Evolutionary conservation across 2,888 invertebrate genomes (phyloP).

Genomic region (Neoscelio sp.): DNA sequence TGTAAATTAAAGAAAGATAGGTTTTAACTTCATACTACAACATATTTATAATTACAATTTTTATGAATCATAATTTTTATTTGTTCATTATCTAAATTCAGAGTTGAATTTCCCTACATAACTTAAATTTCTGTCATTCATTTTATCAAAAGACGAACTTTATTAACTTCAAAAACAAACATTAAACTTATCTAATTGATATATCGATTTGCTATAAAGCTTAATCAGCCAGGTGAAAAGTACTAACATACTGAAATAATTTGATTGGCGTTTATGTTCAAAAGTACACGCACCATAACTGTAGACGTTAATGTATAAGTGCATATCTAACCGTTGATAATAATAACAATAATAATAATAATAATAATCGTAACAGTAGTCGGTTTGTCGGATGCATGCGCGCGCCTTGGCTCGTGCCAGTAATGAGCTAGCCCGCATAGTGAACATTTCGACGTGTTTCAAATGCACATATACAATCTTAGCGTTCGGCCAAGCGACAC

Average conservation of each 20-base stretch:
- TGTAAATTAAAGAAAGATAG: too few species aligned
- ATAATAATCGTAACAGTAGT: conserved; percentile 66
- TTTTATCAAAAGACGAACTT: too few species aligned
- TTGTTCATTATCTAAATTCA: too few species aligned
- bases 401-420: conserved; percentile 81
- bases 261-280: too few species aligned
- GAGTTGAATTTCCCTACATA: too few species aligned
- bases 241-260: conserved; percentile 31
- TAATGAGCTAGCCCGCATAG: conserved; percentile 77
- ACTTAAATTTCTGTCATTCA: too few species aligned
- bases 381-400: conserved; percentile 68
- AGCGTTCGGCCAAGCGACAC: conserved; percentile 72
- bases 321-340: conserved; percentile 54
- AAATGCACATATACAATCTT: conserved; percentile 77
- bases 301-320: conserved; percentile 7
- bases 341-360: conserved; percentile 57
- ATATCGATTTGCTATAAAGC: background rate
- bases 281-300: background rate
- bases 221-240: conserved; percentile 38
- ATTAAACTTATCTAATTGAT: conserved; percentile 1
- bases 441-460: conserved; percentile 73
- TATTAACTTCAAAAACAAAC: too few species aligned
- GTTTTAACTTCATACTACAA: too few species aligned
- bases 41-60: too few species aligned
- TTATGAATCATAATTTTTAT: too few species aligned